Evolutionary conservation across 2,113 vertebrate genomes (phyloP).

Genomic region (Microcebus jonahi): DNA sequence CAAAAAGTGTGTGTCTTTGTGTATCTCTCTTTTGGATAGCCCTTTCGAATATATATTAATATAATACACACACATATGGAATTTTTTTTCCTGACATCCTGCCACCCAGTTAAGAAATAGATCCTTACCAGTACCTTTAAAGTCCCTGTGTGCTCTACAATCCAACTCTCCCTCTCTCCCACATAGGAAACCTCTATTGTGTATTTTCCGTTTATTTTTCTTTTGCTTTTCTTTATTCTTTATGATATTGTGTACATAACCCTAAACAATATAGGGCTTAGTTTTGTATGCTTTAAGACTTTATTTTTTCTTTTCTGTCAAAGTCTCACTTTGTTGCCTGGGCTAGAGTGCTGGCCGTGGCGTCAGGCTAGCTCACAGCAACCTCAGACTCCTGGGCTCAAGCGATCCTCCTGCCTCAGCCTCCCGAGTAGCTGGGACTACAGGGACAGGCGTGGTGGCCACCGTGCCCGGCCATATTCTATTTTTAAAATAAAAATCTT

Average conservation of each 20-base stretch:
- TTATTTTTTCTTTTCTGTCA: not conserved
- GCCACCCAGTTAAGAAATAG: not conserved
- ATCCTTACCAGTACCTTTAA: not conserved
- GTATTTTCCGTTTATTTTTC: not conserved
- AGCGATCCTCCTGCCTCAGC: no score
- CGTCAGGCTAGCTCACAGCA: no score
- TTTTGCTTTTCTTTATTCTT: conserved; percentile 23
- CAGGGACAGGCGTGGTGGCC: no score
- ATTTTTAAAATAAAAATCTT: no score
- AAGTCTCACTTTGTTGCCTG: no score
- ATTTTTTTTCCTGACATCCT: not conserved
- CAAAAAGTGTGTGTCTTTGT: not conserved
- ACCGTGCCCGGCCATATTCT: no score
- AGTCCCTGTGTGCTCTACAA: not conserved
- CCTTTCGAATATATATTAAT: not conserved
- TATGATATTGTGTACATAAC: not conserved
- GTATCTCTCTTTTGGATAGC: not conserved
- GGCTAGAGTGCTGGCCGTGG: no score
- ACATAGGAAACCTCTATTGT: not conserved
- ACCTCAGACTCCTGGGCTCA: no score
- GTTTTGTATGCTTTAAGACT: not conserved
- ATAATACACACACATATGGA: not conserved
- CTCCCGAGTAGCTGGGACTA: no score
- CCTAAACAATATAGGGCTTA: not conserved
- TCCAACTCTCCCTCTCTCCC: not conserved